Evolutionary conservation across 2,888 invertebrate genomes (phyloP), one percentile per base, ranked within the genome.

Genomic region (Rhorus exstirpatorius): DNA sequence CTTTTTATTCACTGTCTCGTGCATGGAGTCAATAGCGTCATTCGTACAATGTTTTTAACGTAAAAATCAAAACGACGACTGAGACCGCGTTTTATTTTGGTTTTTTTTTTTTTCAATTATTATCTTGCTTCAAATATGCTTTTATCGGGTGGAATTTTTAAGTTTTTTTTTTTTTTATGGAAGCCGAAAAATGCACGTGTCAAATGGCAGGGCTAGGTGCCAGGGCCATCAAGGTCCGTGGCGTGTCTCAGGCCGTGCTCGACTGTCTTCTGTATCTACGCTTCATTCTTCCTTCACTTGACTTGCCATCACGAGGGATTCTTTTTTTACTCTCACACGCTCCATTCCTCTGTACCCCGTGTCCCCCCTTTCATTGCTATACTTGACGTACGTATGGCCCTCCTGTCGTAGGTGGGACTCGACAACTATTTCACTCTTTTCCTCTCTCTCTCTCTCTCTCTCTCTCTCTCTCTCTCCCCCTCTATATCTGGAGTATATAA

Each of bases 291-390:
- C 87, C 89, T 87, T 84, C 82, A 86, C 85, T 85, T 86, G 85
- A 86, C 74, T 79, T 72, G 58, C 85, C 81, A 80, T 80, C 83
- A 86, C 79, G 85, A 84, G 85, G 75, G 79, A 86, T 86, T 88
- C 87, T 88, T 87, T 90, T 90, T 88, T 90, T 90, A 87, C 89
- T 89, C 87, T 87, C 84, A 83, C 84, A 82, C 82, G 86, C 85
- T 87, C 74, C 81, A 63, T 77, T 67, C 83, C 77, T 58, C 80
- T 72, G 60, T 65, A 51, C 77, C 63, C 46, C 12, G 8, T 19
- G 2, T 55, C 41, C 17, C 24, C n/a, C 17, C 14, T 35, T 35
- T 26, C 46, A 6, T 31, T 19, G 41, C 38, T 67, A 31, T 31
- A 51, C 72, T 81, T 53, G 35, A 67, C 61, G 76, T 72, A 51